Base-by-base conservation (phyloP, 2,888 invertebrate species). In the Drosophila multiciliata region DNA sequence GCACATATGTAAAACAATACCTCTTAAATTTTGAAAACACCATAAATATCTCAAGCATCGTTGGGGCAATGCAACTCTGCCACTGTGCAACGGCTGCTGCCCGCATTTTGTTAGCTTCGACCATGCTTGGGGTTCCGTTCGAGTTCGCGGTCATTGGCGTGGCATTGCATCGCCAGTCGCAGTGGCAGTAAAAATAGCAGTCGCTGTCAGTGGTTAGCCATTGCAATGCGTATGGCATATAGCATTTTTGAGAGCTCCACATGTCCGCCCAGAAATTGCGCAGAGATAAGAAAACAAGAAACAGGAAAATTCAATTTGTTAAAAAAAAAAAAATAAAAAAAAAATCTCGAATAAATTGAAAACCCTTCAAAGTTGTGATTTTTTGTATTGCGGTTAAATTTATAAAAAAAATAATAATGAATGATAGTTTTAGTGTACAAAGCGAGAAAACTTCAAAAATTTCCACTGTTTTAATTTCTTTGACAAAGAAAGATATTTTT, bases 301-400 rank as follows among this genome's bases (percentile, higher is more conserved):
- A 89, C 84, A 89, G 23, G 67, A 67, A 67, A 89, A 83, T 81
- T 83, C 84, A 87, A 84, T 84, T 84, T 84, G 66, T 70, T 74
- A 66, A 86, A 89, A 75, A 76, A 62, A 65, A 2, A 11, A 3
- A 36, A n/a, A 35, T 2, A 32, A n/a, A 33, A 15, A 9, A 36
- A 49, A 70, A 78, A 68, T 73, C 59, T 60, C 1, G 40, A 57
- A 57, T 23, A 53, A 64, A 59, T 71, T 65, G 52, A 53, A 50
- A 54, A 42, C 40, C 20, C 36, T n/a, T 50, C 65, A 48, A 48
- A 60, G 52, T 38, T 20, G 20, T 29, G 12, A 11, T 9, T 54
- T 26, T 26, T 3, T 55, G 11, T n/a, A 15, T 57, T 42, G 29
- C 9, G 29, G 40, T 15, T 15, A 29, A 42, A 40, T 29, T 29